Evolutionary conservation across 2,888 invertebrate genomes (phyloP), one percentile per base, ranked within the genome.

Genomic region (Therioaphis trifolii): DNA sequence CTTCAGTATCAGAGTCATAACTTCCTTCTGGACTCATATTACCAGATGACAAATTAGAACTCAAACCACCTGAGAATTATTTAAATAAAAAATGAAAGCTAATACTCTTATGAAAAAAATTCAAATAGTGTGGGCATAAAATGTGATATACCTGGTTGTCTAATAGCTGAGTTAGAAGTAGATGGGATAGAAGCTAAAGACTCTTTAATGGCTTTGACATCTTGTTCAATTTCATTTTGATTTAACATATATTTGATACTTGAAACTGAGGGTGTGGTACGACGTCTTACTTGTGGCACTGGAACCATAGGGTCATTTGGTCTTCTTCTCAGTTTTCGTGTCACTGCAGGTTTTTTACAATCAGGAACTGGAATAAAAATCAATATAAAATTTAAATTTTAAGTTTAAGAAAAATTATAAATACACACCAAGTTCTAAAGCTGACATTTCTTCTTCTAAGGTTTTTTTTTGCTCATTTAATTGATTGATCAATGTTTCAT

Each of bases 231-330:
- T 87, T 97, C 96, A 86, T 94, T 93, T 86, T 98, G 97, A 87
- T 97, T 97, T 84, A 98, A 90, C 69, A 94, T 90, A 88, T 95
- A 95, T 85, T 94, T 95, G n/a, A 98, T 91, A 87, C 95, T 95
- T 43, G 96, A 95, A 66, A 93, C 92, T 2, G 95, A 93, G 4
- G 94, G 93, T 85, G 89, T 89, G 88, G 96, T 94, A 80, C 97
- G 91, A 2, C 97, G 92, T 89, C 97, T 97, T 85, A 93, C 93
- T 87, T 95, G 93, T 11, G 95, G 95, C 85, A 94, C 92, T 5
- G 97, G 97, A 63, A 95, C 91, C 4, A 87, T 86, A 0, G 98
- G 98, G 89, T 98, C 98, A 89, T 98, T 98, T 0, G 97, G 97
- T 35, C 98, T 91, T 85, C 98, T 91, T 5, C 98, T 91, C 40